phyloP scores from a whole-genome alignment of 2,113 vertebrate genomes.

The Poecile atricapillus region DNA sequence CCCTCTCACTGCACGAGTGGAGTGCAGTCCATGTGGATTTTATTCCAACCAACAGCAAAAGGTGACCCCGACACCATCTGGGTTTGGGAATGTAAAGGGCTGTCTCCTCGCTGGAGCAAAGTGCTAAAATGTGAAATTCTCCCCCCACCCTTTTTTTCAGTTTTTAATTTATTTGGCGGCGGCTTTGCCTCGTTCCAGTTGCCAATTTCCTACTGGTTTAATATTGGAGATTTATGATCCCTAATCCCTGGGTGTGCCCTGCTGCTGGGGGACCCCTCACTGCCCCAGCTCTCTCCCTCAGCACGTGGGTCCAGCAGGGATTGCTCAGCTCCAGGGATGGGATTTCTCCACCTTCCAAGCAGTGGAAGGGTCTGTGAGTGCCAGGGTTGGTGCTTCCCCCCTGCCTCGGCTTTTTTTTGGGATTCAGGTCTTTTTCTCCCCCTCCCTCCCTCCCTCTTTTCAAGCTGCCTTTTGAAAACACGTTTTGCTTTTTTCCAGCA shows the following conservation, averaged over 20 bases:
- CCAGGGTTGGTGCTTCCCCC: fast-evolving
- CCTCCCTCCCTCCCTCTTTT: not conserved
- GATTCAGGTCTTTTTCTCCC: not conserved
- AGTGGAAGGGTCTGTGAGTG: not conserved
- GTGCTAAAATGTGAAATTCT: not conserved
- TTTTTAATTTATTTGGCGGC: not conserved
- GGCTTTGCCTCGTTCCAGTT: not conserved
- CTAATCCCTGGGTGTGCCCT: not conserved
- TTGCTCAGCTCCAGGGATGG: not conserved
- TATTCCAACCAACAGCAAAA: not conserved
- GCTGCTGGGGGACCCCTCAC: not conserved
- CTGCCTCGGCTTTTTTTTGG: not conserved
- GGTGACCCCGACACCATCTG: not conserved
- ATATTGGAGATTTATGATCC: slow-evolving; percentile 44
- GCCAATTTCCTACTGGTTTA: slow-evolving; percentile 20
- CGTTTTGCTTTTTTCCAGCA: slow-evolving; percentile 64
- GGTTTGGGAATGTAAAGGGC: not conserved
- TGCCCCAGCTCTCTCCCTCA: not conserved
- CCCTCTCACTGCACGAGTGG: not conserved
- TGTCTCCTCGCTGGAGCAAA: not conserved
- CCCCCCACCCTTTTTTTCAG: fast-evolving
- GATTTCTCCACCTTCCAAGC: not conserved
- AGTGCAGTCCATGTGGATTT: not conserved
- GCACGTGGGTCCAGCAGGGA: not conserved
- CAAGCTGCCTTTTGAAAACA: slow-evolving; percentile 43